Evolutionary conservation across 2,888 invertebrate species (phyloP), one percentile per base, ranked within the genome.

Genomic region (Trissoscelio sp.): DNA sequence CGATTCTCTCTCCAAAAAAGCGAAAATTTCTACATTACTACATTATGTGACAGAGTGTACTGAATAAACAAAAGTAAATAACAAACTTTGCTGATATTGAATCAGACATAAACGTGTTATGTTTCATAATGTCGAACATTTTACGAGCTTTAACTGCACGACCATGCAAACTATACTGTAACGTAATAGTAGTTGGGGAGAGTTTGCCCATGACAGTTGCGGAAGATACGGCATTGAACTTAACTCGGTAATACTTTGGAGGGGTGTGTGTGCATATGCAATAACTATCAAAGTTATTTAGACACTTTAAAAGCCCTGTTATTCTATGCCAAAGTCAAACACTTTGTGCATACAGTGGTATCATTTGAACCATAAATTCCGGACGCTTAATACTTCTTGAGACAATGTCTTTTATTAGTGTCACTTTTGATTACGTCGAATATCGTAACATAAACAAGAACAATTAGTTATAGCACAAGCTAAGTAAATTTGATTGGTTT

Each of bases 181-280:
- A 51, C 62, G 58, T 48, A 72, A 57, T 53, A 62, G 64, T 31
- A 67, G 53, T 53, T 48, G 60, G 58, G 64, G 79, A 55, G 64
- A 66, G 42, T 82, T 69, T 82, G 84, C 83, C 83, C 83, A 78
- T 85, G 83, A 82, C 86, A 85, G 82, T 81, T 82, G 82, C 78
- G 82, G 86, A 88, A 88, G 86, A 88, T 88, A 84, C 87, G 87
- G 87, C 89, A 90, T 88, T 90, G 90, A 89, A 90, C 89, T 90
- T 89, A 90, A 90, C 88, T 88, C 87, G 88, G 83, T 90, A 88
- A 90, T 88, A 87, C 86, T 85, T 83, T 44, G 22, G 58, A 67
- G 60, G 48, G 66, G 62, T 48, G 46, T 34, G 28, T 58, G 55
- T 31, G 55, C 55, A 42, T 53, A 14, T 31, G 58, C 46, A 48